phyloP scores from a whole-genome alignment of 2,113 vertebrate species.

The Phalacrocorax pelagicus region DNA sequence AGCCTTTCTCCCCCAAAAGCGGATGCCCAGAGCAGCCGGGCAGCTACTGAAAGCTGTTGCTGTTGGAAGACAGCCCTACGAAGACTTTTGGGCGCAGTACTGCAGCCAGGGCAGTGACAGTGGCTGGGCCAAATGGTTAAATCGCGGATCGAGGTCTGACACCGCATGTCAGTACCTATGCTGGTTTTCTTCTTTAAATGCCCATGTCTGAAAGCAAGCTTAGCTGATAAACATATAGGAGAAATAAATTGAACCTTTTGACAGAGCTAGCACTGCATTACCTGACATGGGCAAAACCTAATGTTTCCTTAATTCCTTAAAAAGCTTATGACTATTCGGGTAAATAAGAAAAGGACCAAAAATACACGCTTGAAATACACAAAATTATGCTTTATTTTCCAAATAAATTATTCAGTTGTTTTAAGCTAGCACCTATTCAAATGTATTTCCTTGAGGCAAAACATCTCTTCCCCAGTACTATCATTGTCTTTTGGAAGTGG shows the following conservation, averaged over 20 bases:
- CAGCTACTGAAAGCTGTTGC: background rate
- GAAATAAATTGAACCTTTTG: background rate
- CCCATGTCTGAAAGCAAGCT: background rate
- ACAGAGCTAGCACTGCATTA: background rate
- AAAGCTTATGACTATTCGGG: background rate
- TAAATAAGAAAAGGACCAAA: background rate
- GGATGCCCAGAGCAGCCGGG: background rate
- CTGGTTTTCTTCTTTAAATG: background rate
- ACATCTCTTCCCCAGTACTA: background rate
- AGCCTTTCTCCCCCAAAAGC: background rate
- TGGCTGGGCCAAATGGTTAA: background rate
- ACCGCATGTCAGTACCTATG: rapidly evolving
- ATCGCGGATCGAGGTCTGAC: too few species aligned
- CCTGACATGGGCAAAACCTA: background rate
- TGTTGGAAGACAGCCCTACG: rapidly evolving
- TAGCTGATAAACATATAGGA: background rate
- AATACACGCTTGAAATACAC: background rate
- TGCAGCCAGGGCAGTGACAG: background rate
- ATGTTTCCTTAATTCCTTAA: too few species aligned
- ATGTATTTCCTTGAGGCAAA: background rate
- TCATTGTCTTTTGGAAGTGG: background rate
- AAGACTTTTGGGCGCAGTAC: rapidly evolving
- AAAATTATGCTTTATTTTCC: background rate
- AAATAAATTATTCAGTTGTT: background rate
- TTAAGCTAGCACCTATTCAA: background rate